These are phyloP conservation scores for Squalus acanthias DNA, from an alignment of 2,797 vertebrate genomes.

Conservation along the genomic window DNA sequence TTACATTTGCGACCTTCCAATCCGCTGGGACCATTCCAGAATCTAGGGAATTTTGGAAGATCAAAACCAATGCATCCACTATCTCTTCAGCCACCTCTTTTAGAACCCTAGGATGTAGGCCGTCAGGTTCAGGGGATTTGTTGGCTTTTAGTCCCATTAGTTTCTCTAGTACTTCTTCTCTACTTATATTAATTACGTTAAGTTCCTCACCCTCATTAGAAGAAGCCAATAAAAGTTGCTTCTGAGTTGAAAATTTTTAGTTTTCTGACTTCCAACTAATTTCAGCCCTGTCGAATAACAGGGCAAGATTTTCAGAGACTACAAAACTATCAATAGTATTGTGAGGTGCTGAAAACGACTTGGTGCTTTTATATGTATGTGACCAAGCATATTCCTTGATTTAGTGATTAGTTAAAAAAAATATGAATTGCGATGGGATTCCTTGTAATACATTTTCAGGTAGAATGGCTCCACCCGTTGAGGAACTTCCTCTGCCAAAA, in stretches of 20 bases:
- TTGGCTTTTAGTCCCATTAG: too few relatives aligned
- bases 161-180: too few relatives aligned
- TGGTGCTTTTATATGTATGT: not conserved
- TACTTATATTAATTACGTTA: too few relatives aligned
- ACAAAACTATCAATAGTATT: not conserved
- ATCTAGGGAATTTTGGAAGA: too few relatives aligned
- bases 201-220: too few relatives aligned
- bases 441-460: conserved; percentile 57
- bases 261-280: not conserved
- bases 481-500: conserved; percentile 83
- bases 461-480: conserved; percentile 88
- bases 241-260: not conserved
- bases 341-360: not conserved
- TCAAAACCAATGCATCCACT: too few relatives aligned
- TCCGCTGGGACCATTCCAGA: too few relatives aligned
- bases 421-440: not conserved
- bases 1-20: too few relatives aligned
- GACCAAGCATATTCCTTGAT: not conserved
- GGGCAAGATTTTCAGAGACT: not conserved
- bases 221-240: not conserved
- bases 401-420: not conserved
- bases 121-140: too few relatives aligned
- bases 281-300: not conserved
- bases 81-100: too few relatives aligned
- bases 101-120: too few relatives aligned